These are phyloP conservation scores for Cydia fagiglandana DNA, from an alignment of 1,140 invertebrate species.

Conservation along the genomic window DNA sequence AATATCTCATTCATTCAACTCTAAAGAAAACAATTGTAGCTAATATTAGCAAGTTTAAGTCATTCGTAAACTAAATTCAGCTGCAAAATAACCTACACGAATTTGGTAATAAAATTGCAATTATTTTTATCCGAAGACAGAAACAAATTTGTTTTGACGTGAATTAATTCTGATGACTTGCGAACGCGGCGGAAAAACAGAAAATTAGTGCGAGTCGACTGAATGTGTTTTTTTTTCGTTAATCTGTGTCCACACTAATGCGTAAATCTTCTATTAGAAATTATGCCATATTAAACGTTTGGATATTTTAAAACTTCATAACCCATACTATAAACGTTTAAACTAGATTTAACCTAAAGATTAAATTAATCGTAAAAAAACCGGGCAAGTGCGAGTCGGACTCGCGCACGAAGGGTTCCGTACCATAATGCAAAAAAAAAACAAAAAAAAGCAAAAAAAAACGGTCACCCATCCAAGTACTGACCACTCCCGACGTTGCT, in stretches of 20 bases:
- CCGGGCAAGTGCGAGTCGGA: too few species aligned
- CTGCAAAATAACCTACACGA: neutral
- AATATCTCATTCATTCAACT: neutral
- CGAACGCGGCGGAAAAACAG: conserved; percentile 36
- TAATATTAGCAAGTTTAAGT: neutral
- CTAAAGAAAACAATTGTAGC: neutral
- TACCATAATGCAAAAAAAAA: too few species aligned
- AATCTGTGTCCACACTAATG: neutral
- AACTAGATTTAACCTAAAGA: too few species aligned
- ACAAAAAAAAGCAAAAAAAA: too few species aligned
- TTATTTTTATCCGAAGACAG: neutral
- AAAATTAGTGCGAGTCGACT: conserved; percentile 28
- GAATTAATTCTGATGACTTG: conserved; percentile 62
- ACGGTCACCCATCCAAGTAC: too few species aligned
- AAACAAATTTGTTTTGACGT: conserved; percentile 22
- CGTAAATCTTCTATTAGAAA: neutral
- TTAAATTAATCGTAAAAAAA: too few species aligned
- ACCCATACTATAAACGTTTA: too few species aligned
- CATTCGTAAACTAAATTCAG: neutral
- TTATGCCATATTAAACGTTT: too few species aligned
- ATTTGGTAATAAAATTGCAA: neutral
- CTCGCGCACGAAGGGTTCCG: too few species aligned
- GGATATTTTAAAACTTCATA: too few species aligned
- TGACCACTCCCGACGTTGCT: too few species aligned
- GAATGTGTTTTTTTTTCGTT: conserved; percentile 9